A percentile compares a stretch with the other conserved stretches of the same genome.
Conservation (phyloP, 2,113 vertebrate species). For the Athene cunicularia region DNA sequence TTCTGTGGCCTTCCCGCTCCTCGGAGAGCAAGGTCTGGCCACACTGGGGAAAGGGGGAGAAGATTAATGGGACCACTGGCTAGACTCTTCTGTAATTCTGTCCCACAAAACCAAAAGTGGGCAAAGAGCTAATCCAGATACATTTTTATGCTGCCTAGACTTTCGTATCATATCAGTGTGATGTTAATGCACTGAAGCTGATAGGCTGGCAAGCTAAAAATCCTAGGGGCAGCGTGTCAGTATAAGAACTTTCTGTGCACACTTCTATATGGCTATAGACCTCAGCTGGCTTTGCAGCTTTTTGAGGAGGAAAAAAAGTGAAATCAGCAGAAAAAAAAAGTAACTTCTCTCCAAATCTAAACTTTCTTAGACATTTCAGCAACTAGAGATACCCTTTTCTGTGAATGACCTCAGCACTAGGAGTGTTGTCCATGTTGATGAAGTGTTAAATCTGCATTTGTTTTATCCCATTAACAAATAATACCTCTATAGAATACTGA, state of each 20-base stretch:
- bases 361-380: neutral
- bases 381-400: neutral
- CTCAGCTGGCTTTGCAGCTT: neutral
- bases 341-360: neutral
- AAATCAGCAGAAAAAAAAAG: neutral
- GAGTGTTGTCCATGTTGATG: neutral
- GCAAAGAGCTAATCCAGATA: neutral
- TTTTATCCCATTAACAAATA: neutral
- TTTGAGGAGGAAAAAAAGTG: neutral
- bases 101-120: neutral
- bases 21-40: neutral
- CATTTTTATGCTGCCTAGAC: neutral
- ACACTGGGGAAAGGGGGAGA: neutral
- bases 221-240: accelerated
- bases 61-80: neutral
- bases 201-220: neutral
- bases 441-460: neutral
- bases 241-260: neutral
- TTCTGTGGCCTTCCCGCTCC: neutral
- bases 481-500: neutral
- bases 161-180: neutral
- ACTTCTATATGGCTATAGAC: neutral
- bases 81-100: neutral
- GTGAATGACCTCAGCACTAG: neutral
- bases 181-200: neutral